phyloP scores from a whole-genome alignment of 2,113 vertebrate genomes.

The Trichechus manatus region DNA sequence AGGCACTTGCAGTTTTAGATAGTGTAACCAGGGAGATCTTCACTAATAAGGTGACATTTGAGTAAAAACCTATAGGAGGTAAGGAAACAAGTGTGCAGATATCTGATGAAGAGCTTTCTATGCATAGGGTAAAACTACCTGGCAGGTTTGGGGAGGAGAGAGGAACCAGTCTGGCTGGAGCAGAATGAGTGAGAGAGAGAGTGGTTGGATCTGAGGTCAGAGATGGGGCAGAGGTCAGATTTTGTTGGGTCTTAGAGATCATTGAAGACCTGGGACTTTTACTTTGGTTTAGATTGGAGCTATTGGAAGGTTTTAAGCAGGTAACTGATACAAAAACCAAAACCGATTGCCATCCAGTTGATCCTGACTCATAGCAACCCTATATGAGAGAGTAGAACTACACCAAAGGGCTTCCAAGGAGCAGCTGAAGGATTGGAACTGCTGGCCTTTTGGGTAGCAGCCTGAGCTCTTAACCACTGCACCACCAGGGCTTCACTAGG shows the following conservation, averaged over 20 bases:
- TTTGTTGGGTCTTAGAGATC: neutral
- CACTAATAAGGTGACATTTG: too few relatives aligned
- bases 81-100: neutral
- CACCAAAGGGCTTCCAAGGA: too few relatives aligned
- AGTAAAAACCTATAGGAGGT: neutral
- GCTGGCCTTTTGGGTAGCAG: too few relatives aligned
- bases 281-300: neutral
- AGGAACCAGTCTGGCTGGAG: neutral
- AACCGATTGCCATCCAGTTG: too few relatives aligned
- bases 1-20: neutral
- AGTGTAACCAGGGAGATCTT: neutral
- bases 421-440: too few relatives aligned
- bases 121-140: neutral
- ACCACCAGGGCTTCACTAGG: too few relatives aligned
- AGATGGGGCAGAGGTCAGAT: too few relatives aligned
- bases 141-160: neutral
- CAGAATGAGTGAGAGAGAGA: neutral
- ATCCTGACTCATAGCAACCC: too few relatives aligned
- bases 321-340: neutral
- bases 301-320: neutral
- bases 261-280: neutral
- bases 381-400: too few relatives aligned
- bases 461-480: too few relatives aligned
- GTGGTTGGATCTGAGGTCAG: neutral
- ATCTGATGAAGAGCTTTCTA: neutral